Percentiles rank a stretch among this genome's conserved stretches.
Evolutionary conservation across 1,140 invertebrate species (phyloP).

Genomic region (Zaprionus davidi): DNA sequence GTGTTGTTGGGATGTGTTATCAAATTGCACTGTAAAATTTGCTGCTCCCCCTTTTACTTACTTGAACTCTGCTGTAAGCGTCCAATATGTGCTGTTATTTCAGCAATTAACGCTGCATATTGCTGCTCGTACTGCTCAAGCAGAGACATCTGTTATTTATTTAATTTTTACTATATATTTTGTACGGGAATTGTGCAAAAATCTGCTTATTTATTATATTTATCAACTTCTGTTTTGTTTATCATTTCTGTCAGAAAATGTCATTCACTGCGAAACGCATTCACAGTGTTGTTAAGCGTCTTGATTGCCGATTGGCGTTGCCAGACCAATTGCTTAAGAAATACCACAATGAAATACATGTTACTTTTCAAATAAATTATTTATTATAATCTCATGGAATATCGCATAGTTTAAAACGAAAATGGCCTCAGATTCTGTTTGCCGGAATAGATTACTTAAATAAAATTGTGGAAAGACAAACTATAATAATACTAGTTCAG

Average conservation of each 20-base stretch:
- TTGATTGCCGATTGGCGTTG: constrained; percentile 7
- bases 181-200: background rate
- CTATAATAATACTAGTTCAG: constrained; percentile 66
- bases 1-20: background rate
- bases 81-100: constrained; percentile 93
- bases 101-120: constrained; percentile 92
- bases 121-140: constrained; percentile 94
- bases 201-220: constrained; percentile 28
- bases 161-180: background rate
- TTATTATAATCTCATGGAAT: constrained; percentile 58
- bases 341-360: background rate
- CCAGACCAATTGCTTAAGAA: constrained; percentile 19
- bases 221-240: constrained; percentile 43
- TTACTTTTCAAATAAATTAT: constrained; percentile 59
- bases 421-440: constrained; percentile 34
- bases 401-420: constrained; percentile 7
- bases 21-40: constrained; percentile 31
- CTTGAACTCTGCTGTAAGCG: constrained; percentile 86
- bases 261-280: constrained; percentile 21
- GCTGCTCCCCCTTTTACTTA: constrained; percentile 60
- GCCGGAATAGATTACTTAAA: constrained; percentile 21
- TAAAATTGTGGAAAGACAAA: constrained; percentile 40
- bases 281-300: constrained; percentile 25
- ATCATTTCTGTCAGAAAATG: constrained; percentile 40
- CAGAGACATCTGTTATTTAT: constrained; percentile 85